Evolutionary conservation across 2,888 invertebrate genomes (phyloP), one percentile per base, ranked within the genome.

Genomic region (Leucoptera coffeella): DNA sequence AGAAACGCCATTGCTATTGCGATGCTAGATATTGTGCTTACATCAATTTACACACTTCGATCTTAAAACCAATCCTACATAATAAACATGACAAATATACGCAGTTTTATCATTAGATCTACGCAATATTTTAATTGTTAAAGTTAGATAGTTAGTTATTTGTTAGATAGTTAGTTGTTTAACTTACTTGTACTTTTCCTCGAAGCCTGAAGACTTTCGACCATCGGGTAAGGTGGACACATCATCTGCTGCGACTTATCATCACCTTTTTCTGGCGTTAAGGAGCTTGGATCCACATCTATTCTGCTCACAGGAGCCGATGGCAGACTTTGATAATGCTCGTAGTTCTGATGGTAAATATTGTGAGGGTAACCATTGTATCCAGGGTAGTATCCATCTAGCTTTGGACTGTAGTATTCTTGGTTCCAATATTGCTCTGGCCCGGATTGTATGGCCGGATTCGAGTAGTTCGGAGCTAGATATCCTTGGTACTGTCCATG

Each of bases 291-390:
- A n/a, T n/a, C n/a, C n/a, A n/a, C n/a, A n/a, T n/a, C n/a, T n/a
- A n/a, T n/a, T n/a, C n/a, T n/a, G n/a, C n/a, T n/a, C n/a, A n/a
- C n/a, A n/a, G n/a, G n/a, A n/a, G n/a, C n/a, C n/a, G n/a, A n/a
- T n/a, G n/a, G n/a, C 10, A 36, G 33, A 22, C 54, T 51, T 4
- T 38, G 33, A 30, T 54, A 56, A 13, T 52, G 49, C 2, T 64
- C 64, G 26, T 53, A 55, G 28, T 44, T 54, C 24, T 59, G 61
- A 31, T 60, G 57, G 26, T 60, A 59, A 12, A 58, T 29, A 33
- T 58, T 62, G 19, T 56, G 60, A 19, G 61, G 60, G 21, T 65
- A 65, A 0, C 48, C 46, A 29, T 55, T 61, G 31, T 61, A 62
- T 19, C 48, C 50, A 20, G 64, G 62, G 25, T 59, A 59, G 1